Conservation (phyloP, 2,113 vertebrate species). For the Pipa parva region DNA sequence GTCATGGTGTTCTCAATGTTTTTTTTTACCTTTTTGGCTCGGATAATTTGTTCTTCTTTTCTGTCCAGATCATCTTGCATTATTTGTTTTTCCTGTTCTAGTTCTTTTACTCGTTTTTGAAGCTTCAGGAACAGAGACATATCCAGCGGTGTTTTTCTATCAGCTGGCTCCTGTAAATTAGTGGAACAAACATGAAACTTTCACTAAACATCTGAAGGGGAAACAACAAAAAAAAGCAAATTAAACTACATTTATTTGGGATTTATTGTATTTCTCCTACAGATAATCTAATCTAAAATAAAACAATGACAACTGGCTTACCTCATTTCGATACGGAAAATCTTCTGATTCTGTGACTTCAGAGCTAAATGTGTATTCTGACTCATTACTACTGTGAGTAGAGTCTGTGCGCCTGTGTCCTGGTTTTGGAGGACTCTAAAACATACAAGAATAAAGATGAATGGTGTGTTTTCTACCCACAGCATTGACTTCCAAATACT, state of each 20-base stretch:
- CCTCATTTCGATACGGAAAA: conserved; percentile 72
- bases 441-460: not conserved
- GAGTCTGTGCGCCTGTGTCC: conserved; percentile 93
- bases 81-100: conserved; percentile 92
- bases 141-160: conserved; percentile 81
- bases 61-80: conserved; percentile 91
- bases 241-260: too few relatives aligned
- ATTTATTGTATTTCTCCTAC: too few relatives aligned
- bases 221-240: too few relatives aligned
- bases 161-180: conserved; percentile 82
- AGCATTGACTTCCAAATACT: too few relatives aligned
- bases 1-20: not conserved
- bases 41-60: conserved; percentile 87
- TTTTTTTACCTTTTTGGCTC: conserved; percentile 64
- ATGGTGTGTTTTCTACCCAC: too few relatives aligned
- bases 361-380: conserved; percentile 91
- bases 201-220: too few relatives aligned
- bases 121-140: conserved; percentile 96
- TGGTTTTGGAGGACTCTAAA: conserved; percentile 80
- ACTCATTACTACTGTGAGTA: conserved; percentile 97
- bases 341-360: conserved; percentile 89
- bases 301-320: too few relatives aligned
- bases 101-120: conserved; percentile 90
- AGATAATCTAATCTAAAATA: too few relatives aligned
- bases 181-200: conserved; percentile 2